A percentile compares a stretch with the other conserved stretches of the same genome.
Evolutionary conservation across 2,888 invertebrate species (phyloP).

Genomic region (Trissolcus brochymenae): DNA sequence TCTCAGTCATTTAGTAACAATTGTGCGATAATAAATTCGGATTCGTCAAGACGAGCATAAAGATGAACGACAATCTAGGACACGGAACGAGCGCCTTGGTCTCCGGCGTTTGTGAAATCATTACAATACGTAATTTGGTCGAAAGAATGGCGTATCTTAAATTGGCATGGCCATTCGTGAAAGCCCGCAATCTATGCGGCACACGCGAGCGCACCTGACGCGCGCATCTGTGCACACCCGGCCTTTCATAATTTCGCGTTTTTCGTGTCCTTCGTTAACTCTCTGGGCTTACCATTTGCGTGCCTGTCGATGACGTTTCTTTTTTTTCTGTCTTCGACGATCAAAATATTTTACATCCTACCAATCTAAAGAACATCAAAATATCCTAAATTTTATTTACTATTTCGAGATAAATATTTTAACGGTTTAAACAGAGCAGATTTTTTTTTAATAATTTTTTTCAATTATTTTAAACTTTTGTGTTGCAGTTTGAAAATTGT

Average conservation of each 20-base stretch:
- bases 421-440: too few species aligned
- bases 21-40: slow-evolving; percentile 1
- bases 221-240: slow-evolving; percentile 47
- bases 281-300: slow-evolving; percentile 5
- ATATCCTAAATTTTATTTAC: too few species aligned
- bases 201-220: slow-evolving; percentile 56
- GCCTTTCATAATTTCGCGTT: slow-evolving; percentile 31
- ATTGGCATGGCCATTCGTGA: slow-evolving; percentile 34
- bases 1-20: neutral
- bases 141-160: slow-evolving; percentile 45
- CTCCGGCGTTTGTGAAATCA: slow-evolving; percentile 42
- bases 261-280: slow-evolving; percentile 35
- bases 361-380: too few species aligned
- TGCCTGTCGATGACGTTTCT: slow-evolving; percentile 5
- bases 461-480: too few species aligned
- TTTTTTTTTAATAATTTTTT: too few species aligned
- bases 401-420: too few species aligned
- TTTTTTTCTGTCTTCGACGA: slow-evolving; percentile 8
- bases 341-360: too few species aligned
- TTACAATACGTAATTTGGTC: slow-evolving; percentile 49
- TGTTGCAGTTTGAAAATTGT: too few species aligned
- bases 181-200: slow-evolving; percentile 44
- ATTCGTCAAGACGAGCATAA: slow-evolving; percentile 4
- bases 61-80: slow-evolving; percentile 37
- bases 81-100: slow-evolving; percentile 34